These are phyloP conservation scores for Diloba caeruleocephala DNA, from an alignment of 2,888 invertebrate species.

Conservation along the genomic window DNA sequence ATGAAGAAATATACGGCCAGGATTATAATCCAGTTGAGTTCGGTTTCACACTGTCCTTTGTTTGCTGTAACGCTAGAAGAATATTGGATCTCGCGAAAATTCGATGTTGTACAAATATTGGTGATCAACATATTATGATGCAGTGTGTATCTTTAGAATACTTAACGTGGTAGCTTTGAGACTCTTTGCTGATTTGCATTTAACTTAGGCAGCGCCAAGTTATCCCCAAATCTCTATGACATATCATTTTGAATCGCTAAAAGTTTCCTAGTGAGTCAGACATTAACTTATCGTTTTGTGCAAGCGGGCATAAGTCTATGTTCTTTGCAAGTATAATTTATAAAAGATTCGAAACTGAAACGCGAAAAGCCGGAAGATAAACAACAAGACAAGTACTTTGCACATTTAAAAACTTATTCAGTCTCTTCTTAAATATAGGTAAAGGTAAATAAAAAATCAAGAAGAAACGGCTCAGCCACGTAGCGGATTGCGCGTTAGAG, in stretches of 20 bases:
- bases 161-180: no score
- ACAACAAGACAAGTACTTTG: conserved; percentile 22
- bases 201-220: no score
- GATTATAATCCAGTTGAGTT: conserved; percentile 13
- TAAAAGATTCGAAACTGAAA: no score
- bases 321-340: no score
- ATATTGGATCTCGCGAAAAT: conserved; percentile 48
- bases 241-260: no score
- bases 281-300: no score
- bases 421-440: conserved; percentile 31
- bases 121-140: conserved; percentile 26
- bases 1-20: background rate
- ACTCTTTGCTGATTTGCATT: no score
- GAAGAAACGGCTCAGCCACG: conserved; percentile 43
- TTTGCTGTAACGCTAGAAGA: conserved; percentile 44
- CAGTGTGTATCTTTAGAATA: background rate
- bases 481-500: conserved; percentile 71
- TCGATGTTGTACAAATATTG: conserved; percentile 49
- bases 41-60: conserved; percentile 32
- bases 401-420: conserved; percentile 30
- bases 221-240: no score
- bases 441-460: conserved; percentile 47
- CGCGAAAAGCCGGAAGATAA: conserved; percentile 42
- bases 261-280: no score
- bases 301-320: no score